Percentiles rank a stretch among this genome's conserved stretches.
Evolutionary conservation across 2,113 vertebrate species (phyloP).

Genomic region (Bettongia penicillata): DNA sequence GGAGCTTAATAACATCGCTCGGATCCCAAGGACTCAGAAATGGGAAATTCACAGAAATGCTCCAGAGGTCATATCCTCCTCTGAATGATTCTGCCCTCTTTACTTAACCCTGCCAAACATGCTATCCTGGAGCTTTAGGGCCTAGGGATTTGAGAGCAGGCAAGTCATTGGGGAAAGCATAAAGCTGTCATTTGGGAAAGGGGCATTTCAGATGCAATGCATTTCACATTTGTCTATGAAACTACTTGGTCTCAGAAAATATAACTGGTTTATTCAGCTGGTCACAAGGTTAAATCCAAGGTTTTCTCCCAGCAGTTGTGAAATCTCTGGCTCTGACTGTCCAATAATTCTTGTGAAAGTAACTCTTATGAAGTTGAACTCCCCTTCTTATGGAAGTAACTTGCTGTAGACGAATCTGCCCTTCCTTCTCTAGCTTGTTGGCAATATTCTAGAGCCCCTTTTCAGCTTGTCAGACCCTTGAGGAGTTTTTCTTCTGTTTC

Average conservation of each 20-base stretch:
- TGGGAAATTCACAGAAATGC: background rate
- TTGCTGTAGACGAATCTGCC: background rate
- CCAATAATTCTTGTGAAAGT: background rate
- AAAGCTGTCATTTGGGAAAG: slow-evolving; percentile 32
- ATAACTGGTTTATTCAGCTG: background rate
- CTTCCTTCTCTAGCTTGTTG: background rate
- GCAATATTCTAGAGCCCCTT: background rate
- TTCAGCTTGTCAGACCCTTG: background rate
- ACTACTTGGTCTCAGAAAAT: background rate
- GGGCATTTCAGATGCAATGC: background rate
- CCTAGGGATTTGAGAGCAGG: background rate
- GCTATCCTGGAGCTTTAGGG: background rate
- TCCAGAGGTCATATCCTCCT: background rate
- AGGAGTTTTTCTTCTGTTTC: background rate
- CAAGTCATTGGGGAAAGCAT: background rate
- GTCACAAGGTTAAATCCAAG: background rate
- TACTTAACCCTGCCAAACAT: background rate
- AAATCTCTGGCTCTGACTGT: accelerated
- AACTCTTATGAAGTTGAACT: too few species aligned
- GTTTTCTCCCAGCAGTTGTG: background rate
- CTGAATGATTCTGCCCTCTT: background rate
- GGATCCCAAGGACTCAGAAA: background rate
- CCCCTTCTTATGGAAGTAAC: background rate
- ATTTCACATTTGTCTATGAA: background rate
- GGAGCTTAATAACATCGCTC: background rate